Evolutionary conservation across 2,888 invertebrate genomes (phyloP), one percentile per base, ranked within the genome.

Genomic region (Chrysolina haemoptera): DNA sequence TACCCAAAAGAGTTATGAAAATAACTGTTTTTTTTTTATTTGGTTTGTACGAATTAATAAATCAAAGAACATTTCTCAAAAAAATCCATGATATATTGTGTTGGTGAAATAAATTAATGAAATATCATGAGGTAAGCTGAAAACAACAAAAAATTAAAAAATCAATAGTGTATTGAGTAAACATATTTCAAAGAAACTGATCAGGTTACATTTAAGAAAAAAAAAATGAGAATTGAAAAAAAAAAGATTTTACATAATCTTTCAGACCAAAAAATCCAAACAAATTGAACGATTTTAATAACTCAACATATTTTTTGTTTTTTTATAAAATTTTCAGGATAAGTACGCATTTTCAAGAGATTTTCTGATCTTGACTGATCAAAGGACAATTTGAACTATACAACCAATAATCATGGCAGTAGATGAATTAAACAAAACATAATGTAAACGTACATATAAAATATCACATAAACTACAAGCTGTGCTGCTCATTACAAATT

Each of bases 1-100:
- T 71, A 72, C 74, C 76, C 27, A 74, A 73, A 71, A 74, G 74
- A 74, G 71, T 73, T 71, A 71, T 40, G 66, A 71, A 76, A 74
- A 76, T 68, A 27, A 73, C 70, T 73, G 73, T 73, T 63, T 16
- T 20, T 9, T 14, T 14, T 46, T 46, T 14, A 46, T 46, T 46
- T 46, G 14, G 46, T n/a, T 35, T 35, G 35, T 35, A 35, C 35
- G 35, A 35, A 35, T 4, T 35, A 8, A 35, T 35, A 35, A 6
- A 35, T 35, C 35, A 35, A 35, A 35, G 35, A n/a, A 8, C 35
- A 35, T 35, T 35, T 35, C 35, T 6, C 0, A 6, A 35, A 8
- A 35, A 35, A 35, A 35, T 8, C 35, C 35, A 27, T 1, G 27
- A 27, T 3, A 27, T 35, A 6, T 6, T 35, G 6, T 6, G 8